phyloP scores from a whole-genome alignment of 35 echinoderm and acorn worm species.

The Lytechinus pictus region DNA sequence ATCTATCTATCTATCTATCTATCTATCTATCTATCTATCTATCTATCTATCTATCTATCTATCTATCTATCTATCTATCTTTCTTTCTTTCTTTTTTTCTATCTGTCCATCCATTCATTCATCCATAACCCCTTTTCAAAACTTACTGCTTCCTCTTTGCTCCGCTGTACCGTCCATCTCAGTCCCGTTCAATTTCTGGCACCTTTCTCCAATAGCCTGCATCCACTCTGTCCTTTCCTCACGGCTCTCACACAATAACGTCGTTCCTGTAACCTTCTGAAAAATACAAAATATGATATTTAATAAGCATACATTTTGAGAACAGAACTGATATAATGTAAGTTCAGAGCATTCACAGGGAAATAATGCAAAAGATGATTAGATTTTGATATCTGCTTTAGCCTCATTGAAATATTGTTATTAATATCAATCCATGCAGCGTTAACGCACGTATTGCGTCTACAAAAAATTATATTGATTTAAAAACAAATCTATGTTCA shows the following conservation, averaged over 20 bases:
- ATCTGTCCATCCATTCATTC: too few species aligned
- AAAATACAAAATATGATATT: not conserved
- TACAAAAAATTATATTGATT: too few species aligned
- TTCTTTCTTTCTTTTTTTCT: too few species aligned
- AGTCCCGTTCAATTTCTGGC: not conserved
- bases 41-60: not conserved
- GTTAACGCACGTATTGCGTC: too few species aligned
- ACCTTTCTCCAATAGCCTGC: not conserved
- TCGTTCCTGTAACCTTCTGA: not conserved
- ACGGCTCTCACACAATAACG: not conserved
- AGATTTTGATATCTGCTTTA: too few species aligned
- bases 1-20: not conserved
- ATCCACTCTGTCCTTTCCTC: slow-evolving; percentile 18
- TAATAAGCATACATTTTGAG: not conserved
- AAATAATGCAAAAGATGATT: too few species aligned
- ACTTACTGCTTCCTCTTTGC: not conserved
- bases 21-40: not conserved
- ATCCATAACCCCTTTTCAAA: not conserved
- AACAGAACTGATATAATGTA: not conserved
- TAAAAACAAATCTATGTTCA: too few species aligned
- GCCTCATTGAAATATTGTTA: too few species aligned
- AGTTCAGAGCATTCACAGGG: not conserved
- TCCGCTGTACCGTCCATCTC: not conserved
- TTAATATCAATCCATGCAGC: too few species aligned
- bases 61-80: not conserved